Conservation (phyloP, 1,140 invertebrate genomes). For the Lordiphosa mommai region DNA sequence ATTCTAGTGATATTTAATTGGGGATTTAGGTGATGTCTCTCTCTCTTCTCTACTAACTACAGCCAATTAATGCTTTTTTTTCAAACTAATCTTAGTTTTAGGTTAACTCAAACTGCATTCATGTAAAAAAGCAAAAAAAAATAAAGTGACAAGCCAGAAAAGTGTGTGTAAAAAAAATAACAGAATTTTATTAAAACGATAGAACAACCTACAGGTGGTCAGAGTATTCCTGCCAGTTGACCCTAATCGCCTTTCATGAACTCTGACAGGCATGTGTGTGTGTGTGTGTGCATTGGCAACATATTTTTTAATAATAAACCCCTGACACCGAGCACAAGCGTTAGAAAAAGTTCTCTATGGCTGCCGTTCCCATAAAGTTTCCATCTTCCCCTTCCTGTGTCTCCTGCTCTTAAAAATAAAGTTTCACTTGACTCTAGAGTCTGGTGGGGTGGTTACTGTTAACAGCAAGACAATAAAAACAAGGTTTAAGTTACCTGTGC, state of each 20-base stretch:
- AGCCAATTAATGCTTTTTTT: conserved; percentile 14
- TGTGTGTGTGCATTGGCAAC: conserved; percentile 37
- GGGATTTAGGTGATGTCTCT: conserved; percentile 42
- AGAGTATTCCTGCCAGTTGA: conserved; percentile 41
- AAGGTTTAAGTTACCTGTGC: too few species aligned
- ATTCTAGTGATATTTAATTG: conserved; percentile 27
- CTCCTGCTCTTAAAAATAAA: conserved; percentile 65
- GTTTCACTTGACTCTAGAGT: conserved; percentile 31
- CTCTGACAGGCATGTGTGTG: conserved; percentile 51
- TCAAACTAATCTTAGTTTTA: conserved; percentile 37
- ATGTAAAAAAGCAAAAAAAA: conserved; percentile 50
- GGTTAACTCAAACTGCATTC: conserved; percentile 60
- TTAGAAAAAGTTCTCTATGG: conserved; percentile 39
- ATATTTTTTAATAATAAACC: conserved; percentile 75
- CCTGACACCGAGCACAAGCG: conserved; percentile 4
- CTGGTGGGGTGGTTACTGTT: neutral
- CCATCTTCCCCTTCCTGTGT: neutral
- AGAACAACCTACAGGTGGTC: conserved; percentile 55
- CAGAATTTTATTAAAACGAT: neutral
- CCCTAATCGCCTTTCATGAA: conserved; percentile 61
- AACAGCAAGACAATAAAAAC: neutral
- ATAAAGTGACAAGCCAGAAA: conserved; percentile 4
- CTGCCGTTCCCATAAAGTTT: conserved; percentile 52
- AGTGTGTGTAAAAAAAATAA: conserved; percentile 2
- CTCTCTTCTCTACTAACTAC: conserved; percentile 7